Conservation (phyloP, 2,797 vertebrate genomes). For the Fratercula arctica region DNA sequence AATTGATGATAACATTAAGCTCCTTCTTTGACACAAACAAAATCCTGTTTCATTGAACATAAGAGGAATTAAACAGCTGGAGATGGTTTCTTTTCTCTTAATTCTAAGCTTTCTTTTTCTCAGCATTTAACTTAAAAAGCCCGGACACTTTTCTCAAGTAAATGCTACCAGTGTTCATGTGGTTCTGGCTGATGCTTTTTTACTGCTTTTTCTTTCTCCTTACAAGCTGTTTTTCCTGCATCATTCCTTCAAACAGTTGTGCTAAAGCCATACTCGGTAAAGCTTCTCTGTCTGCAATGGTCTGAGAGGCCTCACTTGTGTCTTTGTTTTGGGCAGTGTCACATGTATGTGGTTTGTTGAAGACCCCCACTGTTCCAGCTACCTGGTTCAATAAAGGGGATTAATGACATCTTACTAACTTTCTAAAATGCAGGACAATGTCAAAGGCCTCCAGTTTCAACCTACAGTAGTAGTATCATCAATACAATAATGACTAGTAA, state of each 20-base stretch:
- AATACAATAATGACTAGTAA: neutral
- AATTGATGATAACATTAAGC: neutral
- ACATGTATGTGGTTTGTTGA: neutral
- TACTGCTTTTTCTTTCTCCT: neutral
- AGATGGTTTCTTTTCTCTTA: constrained; percentile 1
- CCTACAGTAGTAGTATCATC: neutral
- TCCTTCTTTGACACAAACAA: neutral
- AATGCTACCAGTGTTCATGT: neutral
- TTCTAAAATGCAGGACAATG: neutral
- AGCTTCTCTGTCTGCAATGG: neutral
- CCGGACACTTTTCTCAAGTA: neutral
- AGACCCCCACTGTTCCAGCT: neutral
- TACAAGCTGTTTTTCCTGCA: neutral
- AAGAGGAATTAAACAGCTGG: constrained; percentile 17
- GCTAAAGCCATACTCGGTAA: neutral
- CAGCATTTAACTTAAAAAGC: constrained; percentile 9
- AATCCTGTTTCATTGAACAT: neutral
- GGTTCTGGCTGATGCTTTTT: neutral
- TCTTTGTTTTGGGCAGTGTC: neutral
- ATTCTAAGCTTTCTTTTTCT: constrained; percentile 1
- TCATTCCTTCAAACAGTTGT: neutral
- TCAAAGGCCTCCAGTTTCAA: neutral
- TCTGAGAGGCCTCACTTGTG: neutral
- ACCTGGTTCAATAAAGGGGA: neutral
- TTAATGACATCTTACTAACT: neutral